These are phyloP conservation scores for Penaeus monodon DNA, from an alignment of 2,888 invertebrate genomes.

Conservation along the genomic window DNA sequence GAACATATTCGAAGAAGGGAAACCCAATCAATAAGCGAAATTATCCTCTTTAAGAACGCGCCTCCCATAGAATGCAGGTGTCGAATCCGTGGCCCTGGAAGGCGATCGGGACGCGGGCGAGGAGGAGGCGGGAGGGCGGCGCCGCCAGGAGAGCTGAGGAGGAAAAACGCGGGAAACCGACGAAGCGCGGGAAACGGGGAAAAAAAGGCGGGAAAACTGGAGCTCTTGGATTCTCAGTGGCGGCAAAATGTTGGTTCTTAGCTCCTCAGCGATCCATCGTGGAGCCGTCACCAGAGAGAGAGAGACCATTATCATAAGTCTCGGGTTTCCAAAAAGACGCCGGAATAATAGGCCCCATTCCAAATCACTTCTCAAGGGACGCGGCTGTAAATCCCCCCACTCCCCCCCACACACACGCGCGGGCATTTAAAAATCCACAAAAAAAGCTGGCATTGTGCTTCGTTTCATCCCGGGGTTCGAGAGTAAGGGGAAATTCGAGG, in stretches of 20 bases:
- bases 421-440: constrained; percentile 27
- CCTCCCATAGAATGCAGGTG: background rate
- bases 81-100: constrained; percentile 19
- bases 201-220: constrained; percentile 42
- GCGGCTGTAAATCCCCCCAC: background rate
- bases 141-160: constrained; percentile 22
- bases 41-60: background rate
- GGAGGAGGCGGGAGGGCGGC: constrained; percentile 25
- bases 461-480: constrained; percentile 15
- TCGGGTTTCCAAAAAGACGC: too few species aligned
- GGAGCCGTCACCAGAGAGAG: constrained; percentile 2
- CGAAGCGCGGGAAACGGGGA: constrained; percentile 33
- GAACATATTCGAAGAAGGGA: too few species aligned
- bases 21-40: too few species aligned
- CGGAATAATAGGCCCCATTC: too few species aligned
- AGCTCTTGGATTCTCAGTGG: constrained; percentile 44
- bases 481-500: constrained; percentile 24
- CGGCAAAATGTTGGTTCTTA: constrained; percentile 41
- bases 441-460: constrained; percentile 21
- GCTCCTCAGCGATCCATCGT: constrained; percentile 3
- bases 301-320: constrained; percentile 14
- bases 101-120: background rate
- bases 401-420: background rate
- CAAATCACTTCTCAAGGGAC: too few species aligned
- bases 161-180: constrained; percentile 47